A percentile compares a stretch with the other conserved stretches of the same genome.
These are phyloP conservation scores for Cerastoderma edule DNA, from an alignment of 2,888 invertebrate species.

Conservation along the genomic window DNA sequence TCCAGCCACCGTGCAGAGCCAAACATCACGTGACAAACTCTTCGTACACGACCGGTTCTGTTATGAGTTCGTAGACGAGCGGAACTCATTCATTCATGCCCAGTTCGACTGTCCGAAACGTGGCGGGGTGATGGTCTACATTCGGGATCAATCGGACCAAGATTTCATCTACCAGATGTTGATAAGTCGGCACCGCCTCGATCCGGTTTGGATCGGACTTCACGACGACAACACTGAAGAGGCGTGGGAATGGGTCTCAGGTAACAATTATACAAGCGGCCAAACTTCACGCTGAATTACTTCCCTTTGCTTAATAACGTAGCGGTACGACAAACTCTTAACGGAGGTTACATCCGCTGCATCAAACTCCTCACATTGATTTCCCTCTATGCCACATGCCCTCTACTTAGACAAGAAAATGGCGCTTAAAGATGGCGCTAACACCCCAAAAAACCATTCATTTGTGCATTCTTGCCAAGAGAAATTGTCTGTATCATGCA, in stretches of 20 bases:
- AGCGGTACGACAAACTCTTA: too few relatives aligned
- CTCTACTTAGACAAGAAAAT: too few relatives aligned
- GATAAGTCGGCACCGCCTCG: background rate
- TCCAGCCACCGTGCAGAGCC: conserved; percentile 1
- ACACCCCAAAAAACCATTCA: too few relatives aligned
- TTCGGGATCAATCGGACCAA: conserved; percentile 40
- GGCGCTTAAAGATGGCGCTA: too few relatives aligned
- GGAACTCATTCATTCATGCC: conserved; percentile 30
- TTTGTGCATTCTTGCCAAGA: too few relatives aligned
- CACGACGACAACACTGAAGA: conserved; percentile 38
- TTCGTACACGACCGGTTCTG: conserved; percentile 27
- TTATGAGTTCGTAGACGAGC: conserved; percentile 34
- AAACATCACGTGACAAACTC: conserved; percentile 3
- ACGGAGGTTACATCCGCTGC: too few relatives aligned
- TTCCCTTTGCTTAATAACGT: too few relatives aligned
- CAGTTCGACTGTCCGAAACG: conserved; percentile 33
- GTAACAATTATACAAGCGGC: too few relatives aligned
- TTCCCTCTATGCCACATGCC: too few relatives aligned
- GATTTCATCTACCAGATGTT: conserved; percentile 25
- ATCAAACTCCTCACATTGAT: too few relatives aligned
- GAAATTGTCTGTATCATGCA: too few relatives aligned
- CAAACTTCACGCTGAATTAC: too few relatives aligned
- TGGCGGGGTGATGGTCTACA: conserved; percentile 37
- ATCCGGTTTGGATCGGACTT: conserved; percentile 38
- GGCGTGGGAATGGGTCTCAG: conserved; percentile 45